These are phyloP conservation scores for Cryptotis parvus DNA, from an alignment of 2,113 vertebrate species.

Conservation along the genomic window DNA sequence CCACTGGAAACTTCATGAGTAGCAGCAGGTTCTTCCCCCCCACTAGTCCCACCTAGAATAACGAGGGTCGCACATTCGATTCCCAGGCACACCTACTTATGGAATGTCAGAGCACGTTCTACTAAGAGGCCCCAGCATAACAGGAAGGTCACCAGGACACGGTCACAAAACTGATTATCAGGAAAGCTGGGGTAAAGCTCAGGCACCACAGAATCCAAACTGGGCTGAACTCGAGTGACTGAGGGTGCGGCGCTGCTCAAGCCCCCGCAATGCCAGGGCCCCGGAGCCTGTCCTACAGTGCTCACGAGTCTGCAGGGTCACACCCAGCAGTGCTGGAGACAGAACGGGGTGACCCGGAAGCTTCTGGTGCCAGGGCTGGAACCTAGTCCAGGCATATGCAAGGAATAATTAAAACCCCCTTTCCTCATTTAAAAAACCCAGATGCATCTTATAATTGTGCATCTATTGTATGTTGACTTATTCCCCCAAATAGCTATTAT, in stretches of 20 bases:
- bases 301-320: no score
- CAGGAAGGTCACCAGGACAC: background rate
- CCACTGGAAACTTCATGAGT: background rate
- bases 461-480: slow-evolving; percentile 49
- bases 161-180: background rate
- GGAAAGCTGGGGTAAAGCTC: background rate
- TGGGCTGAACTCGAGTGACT: no score
- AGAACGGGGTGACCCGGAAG: no score
- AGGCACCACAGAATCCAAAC: background rate
- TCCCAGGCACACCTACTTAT: background rate
- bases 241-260: no score
- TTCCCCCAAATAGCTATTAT: slow-evolving; percentile 37
- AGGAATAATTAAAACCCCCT: background rate
- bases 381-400: no score
- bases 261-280: no score
- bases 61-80: background rate
- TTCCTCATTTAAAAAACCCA: slow-evolving; percentile 27
- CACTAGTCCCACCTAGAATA: background rate
- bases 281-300: no score
- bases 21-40: background rate
- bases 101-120: background rate
- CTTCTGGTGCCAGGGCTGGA: no score
- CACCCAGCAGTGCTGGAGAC: no score
- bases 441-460: background rate
- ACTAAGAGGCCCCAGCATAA: background rate